Evolutionary conservation across 2,888 invertebrate species (phyloP), one percentile per base, ranked within the genome.

Genomic region (Auanema freiburgensis): DNA sequence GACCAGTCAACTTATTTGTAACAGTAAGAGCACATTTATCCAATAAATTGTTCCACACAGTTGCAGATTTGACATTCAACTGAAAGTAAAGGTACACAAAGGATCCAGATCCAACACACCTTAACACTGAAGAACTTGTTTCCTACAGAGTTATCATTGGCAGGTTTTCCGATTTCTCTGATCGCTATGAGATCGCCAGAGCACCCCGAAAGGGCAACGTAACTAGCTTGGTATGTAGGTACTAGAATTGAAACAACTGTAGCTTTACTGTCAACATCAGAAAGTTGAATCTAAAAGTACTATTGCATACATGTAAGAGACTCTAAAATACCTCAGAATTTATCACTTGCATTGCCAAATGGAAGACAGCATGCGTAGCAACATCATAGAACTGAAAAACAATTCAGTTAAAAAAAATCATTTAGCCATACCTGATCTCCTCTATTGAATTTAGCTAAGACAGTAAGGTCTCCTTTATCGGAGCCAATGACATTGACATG

Each of bases 51-150:
- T 65, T 58, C 63, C 70, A 71, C 23, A 73, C 49, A 1, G 67
- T 66, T 0, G 66, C 68, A 18, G 68, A 64, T 51, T 72, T 76
- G 25, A 67, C 61, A 40, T 73, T 73, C 23, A 75, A 59, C 55
- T 63, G 59, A 23, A 67, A 40, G 14, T 40, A 18, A 12, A n/a
- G 12, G 12, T n/a, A 54, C 16, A 6, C 5, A 54, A 4, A 33
- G 55, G 18, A n/a, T 6, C 4, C 14, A n/a, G 23, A 8, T 3
- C 21, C 11, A 16, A 33, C 55, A 18, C 49, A 63, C 63, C 50
- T 16, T 40, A 14, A 64, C 33, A 18, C 50, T 52, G 59, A 63
- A 72, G 72, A 72, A 72, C 18, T 67, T 41, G 54, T 66, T 72
- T 10, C 60, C 70, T n/a, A 52, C 40, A 10, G 66, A 59, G 24